Base-by-base conservation (phyloP, 2,113 vertebrate species). In the Speoplatyrhinus poulsoni region DNA sequence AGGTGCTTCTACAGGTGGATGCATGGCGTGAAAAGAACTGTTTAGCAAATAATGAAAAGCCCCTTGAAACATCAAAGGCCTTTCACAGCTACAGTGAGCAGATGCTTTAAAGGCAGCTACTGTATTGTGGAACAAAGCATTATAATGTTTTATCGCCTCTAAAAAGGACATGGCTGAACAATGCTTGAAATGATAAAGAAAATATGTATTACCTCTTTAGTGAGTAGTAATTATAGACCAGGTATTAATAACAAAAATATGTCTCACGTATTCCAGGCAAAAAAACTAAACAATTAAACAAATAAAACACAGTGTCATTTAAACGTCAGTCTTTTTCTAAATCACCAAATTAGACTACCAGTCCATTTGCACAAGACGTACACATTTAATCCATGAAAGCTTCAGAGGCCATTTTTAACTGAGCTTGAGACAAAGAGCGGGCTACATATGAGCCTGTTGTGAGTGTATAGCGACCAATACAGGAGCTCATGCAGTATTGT, bases 1-100 rank as follows among this genome's bases (percentile, higher is more conserved):
- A 6, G n/a, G 56, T 0, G 17, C 62, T 46, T 46, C 64, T 61
- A 72, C 81, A 80, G 67, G 83, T 46, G 33, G 59, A 61, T n/a
- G 59, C 9, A 16, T 81, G 81, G 60, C 0, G 46, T 12, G 11
- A 61, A 46, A 46, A 10, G 36, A 57, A 57, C 4, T 41, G 36
- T 41, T 1, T 32, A 32, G 12, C 11, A 52, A 36, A 16, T 54
- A 7, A 19, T 26, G 10, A 19, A 10, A 56, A 56, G 46, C 46
- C 54, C 15, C 46, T 33, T 54, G 17, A n/a, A 16, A 7, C n/a
- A n/a, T 54, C 49, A 12, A 4, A 9, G 4, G 49, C 13, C 10
- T 4, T 11, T 41, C 36, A 41, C 36, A 41, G 36, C 36, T 41
- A 50, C 10, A 50, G 49, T 11, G 10, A 9, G 49, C 49, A 50